Percentiles rank a stretch among this genome's conserved stretches.
Conservation (phyloP, 2,797 vertebrate species). For the Mareca penelope region DNA sequence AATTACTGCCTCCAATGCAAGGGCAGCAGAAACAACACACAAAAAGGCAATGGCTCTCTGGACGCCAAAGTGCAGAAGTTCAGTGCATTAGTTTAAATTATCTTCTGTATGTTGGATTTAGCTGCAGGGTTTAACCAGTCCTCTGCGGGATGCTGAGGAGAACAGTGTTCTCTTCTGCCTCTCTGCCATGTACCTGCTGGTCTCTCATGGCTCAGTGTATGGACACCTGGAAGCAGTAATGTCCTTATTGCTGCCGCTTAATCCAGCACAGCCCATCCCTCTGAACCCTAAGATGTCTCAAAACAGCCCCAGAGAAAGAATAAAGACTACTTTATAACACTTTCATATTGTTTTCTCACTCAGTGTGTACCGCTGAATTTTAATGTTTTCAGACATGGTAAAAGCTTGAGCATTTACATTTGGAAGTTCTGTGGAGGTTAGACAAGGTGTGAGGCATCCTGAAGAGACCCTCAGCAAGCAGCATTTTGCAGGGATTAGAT, state of each 20-base stretch:
- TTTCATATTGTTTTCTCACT: not conserved
- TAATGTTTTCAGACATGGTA: not conserved
- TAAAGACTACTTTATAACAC: not conserved
- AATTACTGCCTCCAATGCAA: constrained; percentile 9
- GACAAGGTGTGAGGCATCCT: not conserved
- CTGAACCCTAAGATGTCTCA: not conserved
- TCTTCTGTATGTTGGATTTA: not conserved
- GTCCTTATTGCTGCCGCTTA: not conserved
- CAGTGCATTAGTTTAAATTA: not conserved
- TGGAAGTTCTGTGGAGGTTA: not conserved
- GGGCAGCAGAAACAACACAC: not conserved
- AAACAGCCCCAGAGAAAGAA: not conserved
- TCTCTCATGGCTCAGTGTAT: fast-evolving
- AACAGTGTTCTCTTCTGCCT: not conserved
- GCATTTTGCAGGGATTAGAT: not conserved
- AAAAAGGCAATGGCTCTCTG: not conserved
- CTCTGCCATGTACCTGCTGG: not conserved
- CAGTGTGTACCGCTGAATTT: not conserved
- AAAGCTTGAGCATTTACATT: not conserved
- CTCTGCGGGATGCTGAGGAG: not conserved
- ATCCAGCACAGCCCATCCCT: not conserved
- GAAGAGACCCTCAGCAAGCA: not conserved
- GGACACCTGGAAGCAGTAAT: not conserved
- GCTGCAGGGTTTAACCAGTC: not conserved
- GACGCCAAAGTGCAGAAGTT: not conserved